Evolutionary conservation across 2,888 invertebrate genomes (phyloP).

Genomic region (Hypomecis punctinalis): DNA sequence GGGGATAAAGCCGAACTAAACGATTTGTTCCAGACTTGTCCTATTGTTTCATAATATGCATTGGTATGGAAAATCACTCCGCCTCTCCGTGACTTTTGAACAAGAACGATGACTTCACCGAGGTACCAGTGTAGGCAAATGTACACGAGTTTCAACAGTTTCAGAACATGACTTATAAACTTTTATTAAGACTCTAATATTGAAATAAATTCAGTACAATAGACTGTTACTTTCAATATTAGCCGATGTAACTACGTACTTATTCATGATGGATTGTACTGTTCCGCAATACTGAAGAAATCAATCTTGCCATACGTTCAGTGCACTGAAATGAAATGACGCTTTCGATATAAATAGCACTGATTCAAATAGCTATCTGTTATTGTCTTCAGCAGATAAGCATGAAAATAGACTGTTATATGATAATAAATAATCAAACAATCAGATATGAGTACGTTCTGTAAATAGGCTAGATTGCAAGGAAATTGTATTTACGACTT

Average conservation of each 20-base stretch:
- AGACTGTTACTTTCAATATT: not conserved
- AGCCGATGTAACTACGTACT: too few relatives aligned
- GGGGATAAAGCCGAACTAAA: slow-evolving; percentile 26
- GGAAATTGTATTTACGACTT: not conserved
- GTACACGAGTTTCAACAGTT: not conserved
- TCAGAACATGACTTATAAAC: not conserved
- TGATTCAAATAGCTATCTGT: too few relatives aligned
- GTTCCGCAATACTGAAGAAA: not conserved
- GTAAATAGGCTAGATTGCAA: slow-evolving; percentile 13
- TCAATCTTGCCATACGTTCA: not conserved
- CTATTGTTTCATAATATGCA: slow-evolving; percentile 24
- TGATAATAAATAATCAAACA: slow-evolving; percentile 5
- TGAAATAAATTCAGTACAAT: not conserved
- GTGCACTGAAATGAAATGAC: not conserved
- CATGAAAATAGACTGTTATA: slow-evolving; percentile 2
- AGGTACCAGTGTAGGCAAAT: not conserved
- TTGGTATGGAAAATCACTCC: slow-evolving; percentile 16
- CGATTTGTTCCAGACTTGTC: slow-evolving; percentile 36
- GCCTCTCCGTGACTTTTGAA: slow-evolving; percentile 7
- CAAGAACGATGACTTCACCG: slow-evolving; percentile 1
- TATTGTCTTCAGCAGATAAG: slow-evolving; percentile 11
- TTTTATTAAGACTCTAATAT: not conserved
- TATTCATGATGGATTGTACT: not conserved
- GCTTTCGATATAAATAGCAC: slow-evolving; percentile 3
- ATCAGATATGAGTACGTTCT: not conserved